Evolutionary conservation across 2,888 invertebrate species (phyloP).

Genomic region (Phengaris alcon): DNA sequence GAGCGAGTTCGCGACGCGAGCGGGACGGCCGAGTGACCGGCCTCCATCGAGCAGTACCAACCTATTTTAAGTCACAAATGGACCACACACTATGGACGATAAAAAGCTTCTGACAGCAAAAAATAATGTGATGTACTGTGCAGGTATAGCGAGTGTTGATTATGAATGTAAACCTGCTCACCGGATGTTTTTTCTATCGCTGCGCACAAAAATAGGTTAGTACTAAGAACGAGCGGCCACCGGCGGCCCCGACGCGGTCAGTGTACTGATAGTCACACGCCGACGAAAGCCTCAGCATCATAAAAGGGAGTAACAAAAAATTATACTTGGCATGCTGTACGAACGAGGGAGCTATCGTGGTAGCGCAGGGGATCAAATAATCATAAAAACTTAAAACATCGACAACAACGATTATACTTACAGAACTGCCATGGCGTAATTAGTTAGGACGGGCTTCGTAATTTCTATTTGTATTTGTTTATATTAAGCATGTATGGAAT

Average conservation of each 20-base stretch:
- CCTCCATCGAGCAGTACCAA: slow-evolving; percentile 65
- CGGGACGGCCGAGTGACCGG: slow-evolving; percentile 64
- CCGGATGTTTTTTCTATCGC: slow-evolving; percentile 43
- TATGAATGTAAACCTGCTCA: slow-evolving; percentile 40
- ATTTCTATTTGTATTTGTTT: slow-evolving; percentile 61
- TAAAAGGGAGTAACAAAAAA: slow-evolving; percentile 68
- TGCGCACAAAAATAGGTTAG: slow-evolving; percentile 68
- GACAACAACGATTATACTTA: slow-evolving; percentile 70
- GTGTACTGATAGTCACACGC: slow-evolving; percentile 74
- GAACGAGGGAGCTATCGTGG: slow-evolving; percentile 78
- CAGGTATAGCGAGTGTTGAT: slow-evolving; percentile 37
- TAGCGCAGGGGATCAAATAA: slow-evolving; percentile 65
- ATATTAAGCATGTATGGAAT: slow-evolving; percentile 57
- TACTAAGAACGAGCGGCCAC: slow-evolving; percentile 70
- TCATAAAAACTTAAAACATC: slow-evolving; percentile 65
- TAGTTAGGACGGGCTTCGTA: slow-evolving; percentile 53
- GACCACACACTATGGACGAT: slow-evolving; percentile 34
- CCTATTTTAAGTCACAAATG: slow-evolving; percentile 46
- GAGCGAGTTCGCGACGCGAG: slow-evolving; percentile 68
- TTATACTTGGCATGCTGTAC: slow-evolving; percentile 78
- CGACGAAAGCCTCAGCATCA: slow-evolving; percentile 81
- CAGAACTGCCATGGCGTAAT: slow-evolving; percentile 67
- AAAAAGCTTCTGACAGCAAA: slow-evolving; percentile 31
- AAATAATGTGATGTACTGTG: slow-evolving; percentile 32
- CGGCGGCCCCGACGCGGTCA: slow-evolving; percentile 73